Conservation (phyloP, 1,140 invertebrate genomes). For the Meloidogyne exigua region DNA sequence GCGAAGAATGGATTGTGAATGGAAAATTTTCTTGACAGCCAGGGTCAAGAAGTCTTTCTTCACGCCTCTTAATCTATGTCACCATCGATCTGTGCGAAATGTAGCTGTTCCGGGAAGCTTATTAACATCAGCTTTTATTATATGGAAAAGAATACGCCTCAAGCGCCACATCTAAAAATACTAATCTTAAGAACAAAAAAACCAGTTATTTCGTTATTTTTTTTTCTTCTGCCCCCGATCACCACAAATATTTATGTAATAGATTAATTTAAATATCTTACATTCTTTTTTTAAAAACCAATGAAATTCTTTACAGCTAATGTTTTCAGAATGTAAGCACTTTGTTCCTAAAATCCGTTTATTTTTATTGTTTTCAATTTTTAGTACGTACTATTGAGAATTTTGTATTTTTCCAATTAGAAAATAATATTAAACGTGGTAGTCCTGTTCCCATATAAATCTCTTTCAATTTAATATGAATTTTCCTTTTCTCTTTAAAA, state of each 20-base stretch:
- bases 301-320: too few relatives aligned
- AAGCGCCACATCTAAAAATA: background rate
- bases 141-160: background rate
- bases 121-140: background rate
- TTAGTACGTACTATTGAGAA: background rate
- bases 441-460: background rate
- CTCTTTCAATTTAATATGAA: background rate
- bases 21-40: background rate
- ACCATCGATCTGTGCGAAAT: background rate
- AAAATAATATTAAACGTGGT: background rate
- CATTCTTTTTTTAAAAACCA: too few relatives aligned
- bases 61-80: background rate
- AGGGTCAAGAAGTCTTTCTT: conserved; percentile 1
- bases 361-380: too few relatives aligned
- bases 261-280: background rate
- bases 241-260: background rate
- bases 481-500: background rate
- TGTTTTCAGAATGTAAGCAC: too few relatives aligned
- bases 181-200: background rate
- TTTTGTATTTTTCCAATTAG: background rate
- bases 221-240: background rate
- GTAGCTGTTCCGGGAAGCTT: background rate
- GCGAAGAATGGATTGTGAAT: conserved; percentile 4
- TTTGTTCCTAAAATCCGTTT: too few relatives aligned
- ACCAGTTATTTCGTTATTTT: background rate